Conservation (phyloP, 2,888 invertebrate species). For the Platypus cylindrus region DNA sequence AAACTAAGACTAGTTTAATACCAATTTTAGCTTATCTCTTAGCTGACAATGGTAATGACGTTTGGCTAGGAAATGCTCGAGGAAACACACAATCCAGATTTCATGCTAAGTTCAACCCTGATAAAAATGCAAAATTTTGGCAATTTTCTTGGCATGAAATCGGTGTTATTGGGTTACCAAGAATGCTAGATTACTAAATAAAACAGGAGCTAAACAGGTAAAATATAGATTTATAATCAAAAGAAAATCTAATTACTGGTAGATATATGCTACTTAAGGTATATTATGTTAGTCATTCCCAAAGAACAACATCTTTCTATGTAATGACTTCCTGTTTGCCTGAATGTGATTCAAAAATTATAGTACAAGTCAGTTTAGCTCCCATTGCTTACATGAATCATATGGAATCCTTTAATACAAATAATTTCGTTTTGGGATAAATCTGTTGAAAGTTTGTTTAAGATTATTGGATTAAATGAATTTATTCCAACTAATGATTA, state of each 20-base stretch:
- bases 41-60: slow-evolving; percentile 25
- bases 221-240: too few species aligned
- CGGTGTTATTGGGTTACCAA: slow-evolving; percentile 65
- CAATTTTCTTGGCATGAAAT: slow-evolving; percentile 68
- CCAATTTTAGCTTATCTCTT: slow-evolving; percentile 19
- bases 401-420: slow-evolving; percentile 30
- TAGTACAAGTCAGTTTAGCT: slow-evolving; percentile 52
- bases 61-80: slow-evolving; percentile 23
- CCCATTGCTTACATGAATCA: slow-evolving; percentile 53
- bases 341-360: slow-evolving; percentile 52
- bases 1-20: too few species aligned
- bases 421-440: slow-evolving; percentile 19
- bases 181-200: slow-evolving; percentile 58
- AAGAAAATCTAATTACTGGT: too few species aligned
- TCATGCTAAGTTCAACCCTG: slow-evolving; percentile 18
- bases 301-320: slow-evolving; percentile 57
- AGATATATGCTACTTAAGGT: too few species aligned
- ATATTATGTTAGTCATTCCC: slow-evolving; percentile 71
- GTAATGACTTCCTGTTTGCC: slow-evolving; percentile 51
- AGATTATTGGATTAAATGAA: slow-evolving; percentile 41
- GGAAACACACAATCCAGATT: slow-evolving; percentile 20
- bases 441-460: slow-evolving; percentile 11
- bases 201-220: slow-evolving; percentile 37
- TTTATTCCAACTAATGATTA: slow-evolving; percentile 48
- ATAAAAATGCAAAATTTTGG: slow-evolving; percentile 27